Conservation (phyloP, 2,797 vertebrate species). For the Lithobates pipiens region DNA sequence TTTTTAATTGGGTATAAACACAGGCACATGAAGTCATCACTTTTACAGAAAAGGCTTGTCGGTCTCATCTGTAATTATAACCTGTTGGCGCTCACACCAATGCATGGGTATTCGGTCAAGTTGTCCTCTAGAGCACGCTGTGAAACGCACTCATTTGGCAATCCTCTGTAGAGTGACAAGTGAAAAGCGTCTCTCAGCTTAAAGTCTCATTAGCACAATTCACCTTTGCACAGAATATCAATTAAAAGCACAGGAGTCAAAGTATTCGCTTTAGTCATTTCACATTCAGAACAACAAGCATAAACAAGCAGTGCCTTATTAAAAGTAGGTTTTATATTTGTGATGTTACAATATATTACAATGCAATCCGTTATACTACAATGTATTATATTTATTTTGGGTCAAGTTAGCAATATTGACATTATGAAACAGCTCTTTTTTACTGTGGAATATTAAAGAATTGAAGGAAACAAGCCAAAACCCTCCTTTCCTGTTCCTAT, state of each 20-base stretch:
- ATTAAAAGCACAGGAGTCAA: conserved; percentile 38
- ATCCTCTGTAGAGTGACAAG: conserved; percentile 28
- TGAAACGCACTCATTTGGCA: conserved; percentile 21
- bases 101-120: conserved; percentile 24
- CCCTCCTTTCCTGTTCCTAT: conserved; percentile 32
- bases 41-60: conserved; percentile 24
- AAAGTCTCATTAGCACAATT: conserved; percentile 40
- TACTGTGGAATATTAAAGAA: conserved; percentile 34
- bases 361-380: not conserved
- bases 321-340: not conserved
- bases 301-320: not conserved
- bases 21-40: conserved; percentile 9
- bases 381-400: not conserved
- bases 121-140: conserved; percentile 1
- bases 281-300: conserved; percentile 26
- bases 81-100: not conserved
- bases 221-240: conserved; percentile 35
- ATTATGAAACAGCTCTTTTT: conserved; percentile 27
- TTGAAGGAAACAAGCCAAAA: conserved; percentile 57
- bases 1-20: conserved; percentile 49
- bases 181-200: conserved; percentile 21
- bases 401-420: not conserved
- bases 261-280: conserved; percentile 19
- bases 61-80: conserved; percentile 42
- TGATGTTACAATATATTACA: not conserved